Evolutionary conservation across 2,113 vertebrate species (phyloP), one percentile per base, ranked within the genome.

Genomic region (Cyrtonyx montezumae): DNA sequence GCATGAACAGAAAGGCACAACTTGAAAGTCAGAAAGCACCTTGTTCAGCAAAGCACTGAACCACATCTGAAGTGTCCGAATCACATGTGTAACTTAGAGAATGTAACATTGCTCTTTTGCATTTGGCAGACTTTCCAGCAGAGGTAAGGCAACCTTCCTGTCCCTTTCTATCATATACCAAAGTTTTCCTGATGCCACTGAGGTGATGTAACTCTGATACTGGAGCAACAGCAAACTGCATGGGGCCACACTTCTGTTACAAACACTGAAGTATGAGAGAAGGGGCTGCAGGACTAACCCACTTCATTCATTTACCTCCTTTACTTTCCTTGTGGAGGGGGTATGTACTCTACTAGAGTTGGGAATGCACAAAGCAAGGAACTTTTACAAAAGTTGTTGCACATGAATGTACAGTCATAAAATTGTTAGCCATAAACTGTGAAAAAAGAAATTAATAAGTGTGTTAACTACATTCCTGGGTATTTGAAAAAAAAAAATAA

Each of bases 111-210:
- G 4, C 11, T 81, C 58, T 83, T 77, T 77, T 61, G 37, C 13
- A 32, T 62, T 85, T 95, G 91, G 45, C 75, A 94, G n/a, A 10
- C 37, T 62, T 87, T 85, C 82, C 84, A 42, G 49, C 23, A 87
- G 49, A 85, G 68, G 75, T 79, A 89, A 69, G 1, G 1, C 59
- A 92, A 76, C 75, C 23, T 87, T 87, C 53, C 75, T 62, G 36
- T 85, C 49, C 66, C 30, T 94, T 69, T 62, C 56, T 89, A 48
- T 87, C 74, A 36, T 21, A 65, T 23, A 69, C 55, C 30, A 32
- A 69, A 73, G 26, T 48, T 87, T 84, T 91, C 59, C 79, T 45
- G 4, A 74, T 66, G 49, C 78, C 16, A 3, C 20, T 55, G 71
- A 77, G 58, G 26, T 82, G 82, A 91, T 45, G 71, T 77, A 82